Evolutionary conservation across 1,140 invertebrate species (phyloP), one percentile per base, ranked within the genome.

Genomic region (Bombyx mandarina): DNA sequence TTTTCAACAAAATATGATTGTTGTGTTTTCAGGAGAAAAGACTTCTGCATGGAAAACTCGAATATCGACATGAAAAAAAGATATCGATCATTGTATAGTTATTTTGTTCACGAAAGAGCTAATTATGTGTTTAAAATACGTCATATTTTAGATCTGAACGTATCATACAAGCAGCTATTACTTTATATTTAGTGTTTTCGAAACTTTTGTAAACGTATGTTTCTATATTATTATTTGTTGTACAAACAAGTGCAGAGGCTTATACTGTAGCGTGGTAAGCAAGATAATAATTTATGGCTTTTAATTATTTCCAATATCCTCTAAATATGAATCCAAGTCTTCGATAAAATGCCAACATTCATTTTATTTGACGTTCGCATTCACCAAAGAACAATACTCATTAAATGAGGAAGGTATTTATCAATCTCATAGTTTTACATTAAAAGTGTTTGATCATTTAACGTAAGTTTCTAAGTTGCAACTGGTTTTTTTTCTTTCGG

Each of bases 31-130:
- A 86, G 80, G 79, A 58, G 83, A 86, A 62, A 86, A 84, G 65
- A 75, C 82, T 56, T 73, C 79, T 52, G 77, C 77, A 35, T 86
- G 83, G 83, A 84, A 82, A 77, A 86, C 83, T 80, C 77, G 83
- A 84, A 86, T 86, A 83, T 86, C 83, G 43, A 86, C 83, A 63
- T 86, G 81, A 84, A 71, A 71, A 53, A 69, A 68, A 68, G 12
- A 35, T 35, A 35, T 35, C 58, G 72, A 64, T 47, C 46, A 45
- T 51, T 53, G 56, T 57, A 50, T 48, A 50, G 60, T 57, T 56
- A 58, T 57, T 53, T 44, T 50, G 50, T 60, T 52, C 44, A 51
- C 54, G 61, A 45, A 63, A 54, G 51, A 67, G 60, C 66, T 51
- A 62, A 58, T 68, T 76, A 74, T 76, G 74, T 74, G 74, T 73